A percentile compares a stretch with the other conserved stretches of the same genome.
These are phyloP conservation scores for Lethenteron camtschaticum DNA, from an alignment of 2,113 vertebrate species.

Conservation along the genomic window DNA sequence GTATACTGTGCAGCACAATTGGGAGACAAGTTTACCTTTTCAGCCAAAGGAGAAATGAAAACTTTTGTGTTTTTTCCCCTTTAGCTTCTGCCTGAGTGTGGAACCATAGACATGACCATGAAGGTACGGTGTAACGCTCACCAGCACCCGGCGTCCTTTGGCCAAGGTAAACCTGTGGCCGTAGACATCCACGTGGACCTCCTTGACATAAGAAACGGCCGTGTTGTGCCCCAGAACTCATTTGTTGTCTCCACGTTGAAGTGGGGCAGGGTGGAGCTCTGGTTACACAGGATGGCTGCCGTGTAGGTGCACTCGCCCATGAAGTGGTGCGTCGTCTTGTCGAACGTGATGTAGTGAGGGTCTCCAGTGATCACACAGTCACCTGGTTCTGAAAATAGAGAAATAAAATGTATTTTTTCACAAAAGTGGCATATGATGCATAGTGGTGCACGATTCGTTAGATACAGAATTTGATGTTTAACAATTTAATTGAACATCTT, in stretches of 20 bases:
- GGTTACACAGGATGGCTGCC: constrained; percentile 32
- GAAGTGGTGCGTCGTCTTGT: constrained; percentile 39
- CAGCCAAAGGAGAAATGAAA: no score
- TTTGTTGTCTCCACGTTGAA: constrained; percentile 49
- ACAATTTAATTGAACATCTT: no score
- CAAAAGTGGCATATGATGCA: no score
- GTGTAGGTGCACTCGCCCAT: constrained; percentile 68
- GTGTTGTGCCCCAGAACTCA: constrained; percentile 41
- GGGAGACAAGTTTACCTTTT: no score
- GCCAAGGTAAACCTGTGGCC: constrained; percentile 25
- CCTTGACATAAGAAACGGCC: constrained; percentile 42
- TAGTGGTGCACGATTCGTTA: no score
- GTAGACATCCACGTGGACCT: constrained; percentile 31
- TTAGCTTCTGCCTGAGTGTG: not conserved
- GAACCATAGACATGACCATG: not conserved
- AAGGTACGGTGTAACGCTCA: constrained; percentile 17
- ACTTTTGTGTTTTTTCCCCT: no score
- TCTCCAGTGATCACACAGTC: constrained; percentile 18
- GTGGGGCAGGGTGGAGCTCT: constrained; percentile 22
- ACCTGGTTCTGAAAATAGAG: constrained; percentile 4
- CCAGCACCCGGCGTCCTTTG: constrained; percentile 42
- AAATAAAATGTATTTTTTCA: not conserved
- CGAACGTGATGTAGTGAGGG: constrained; percentile 36
- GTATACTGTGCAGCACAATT: no score
- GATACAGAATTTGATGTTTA: no score